Evolutionary conservation across 2,113 vertebrate genomes (phyloP), one percentile per base, ranked within the genome.

Genomic region (Connochaetes taurinus): DNA sequence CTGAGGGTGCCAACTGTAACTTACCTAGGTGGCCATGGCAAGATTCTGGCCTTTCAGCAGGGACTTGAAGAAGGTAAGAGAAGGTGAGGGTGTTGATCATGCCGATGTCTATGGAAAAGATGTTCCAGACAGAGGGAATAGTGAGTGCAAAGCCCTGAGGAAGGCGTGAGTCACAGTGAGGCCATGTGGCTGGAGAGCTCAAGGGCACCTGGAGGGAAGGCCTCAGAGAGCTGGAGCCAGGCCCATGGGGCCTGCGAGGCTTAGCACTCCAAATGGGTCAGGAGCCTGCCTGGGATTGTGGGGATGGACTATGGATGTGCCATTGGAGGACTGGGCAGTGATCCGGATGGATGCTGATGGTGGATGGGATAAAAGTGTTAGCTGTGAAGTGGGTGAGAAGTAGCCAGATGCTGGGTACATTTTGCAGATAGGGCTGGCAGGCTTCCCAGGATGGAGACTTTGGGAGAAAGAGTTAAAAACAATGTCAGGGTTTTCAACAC

Each of bases 231-330:
- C 10, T 29, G 29, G 27, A 8, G 12, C 2, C 16, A 25, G 50
- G 14, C 27, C 29, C 29, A 16, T 1, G 14, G 4, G 15, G 23
- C 3, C 40, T 8, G 5, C 0, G 16, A 52, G 23, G 0, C n/a
- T 47, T 71, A 2, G 2, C 43, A 71, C 14, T 8, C 11, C 2
- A 6, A 17, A 47, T 2, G 25, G 62, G 86, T 7, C 6, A 27
- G 90, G 43, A 45, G 43, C 31, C 82, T 19, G 25, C 52, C 5
- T 14, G 31, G 29, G 21, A 19, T 6, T 50, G 74, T 7, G 31
- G 80, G 43, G 8, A 47, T 8, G 27, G 31, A 31, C 16, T 27
- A 0, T 31, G 52, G 27, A 62, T 7, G 78, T 0, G 1, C 14
- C 7, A 45, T 2, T 29, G 31, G 21, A 55, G 40, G 25, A 25